phyloP scores from a whole-genome alignment of 2,888 invertebrate species.

The Exocentrus adspersus region DNA sequence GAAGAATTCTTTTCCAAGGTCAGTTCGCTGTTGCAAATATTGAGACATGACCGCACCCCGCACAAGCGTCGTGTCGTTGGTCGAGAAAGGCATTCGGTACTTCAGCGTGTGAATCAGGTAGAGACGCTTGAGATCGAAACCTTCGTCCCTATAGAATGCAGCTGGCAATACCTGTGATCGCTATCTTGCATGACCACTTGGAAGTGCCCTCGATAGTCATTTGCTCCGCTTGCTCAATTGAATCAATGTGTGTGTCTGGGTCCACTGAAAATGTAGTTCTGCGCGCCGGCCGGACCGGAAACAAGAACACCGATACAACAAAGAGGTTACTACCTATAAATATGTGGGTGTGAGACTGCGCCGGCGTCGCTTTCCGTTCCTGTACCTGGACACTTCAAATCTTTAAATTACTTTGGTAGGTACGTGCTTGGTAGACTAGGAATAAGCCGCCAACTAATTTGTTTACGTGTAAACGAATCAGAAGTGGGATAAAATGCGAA shows the following conservation, averaged over 20 bases:
- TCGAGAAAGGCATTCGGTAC: slow-evolving; percentile 26
- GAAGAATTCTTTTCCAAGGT: no score
- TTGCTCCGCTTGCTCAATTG: slow-evolving; percentile 96
- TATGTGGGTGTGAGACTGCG: neutral
- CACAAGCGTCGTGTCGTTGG: neutral
- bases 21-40: no score
- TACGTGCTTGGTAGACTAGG: no score
- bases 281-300: slow-evolving; percentile 65
- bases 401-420: no score
- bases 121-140: slow-evolving; percentile 28
- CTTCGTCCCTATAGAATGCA: slow-evolving; percentile 62
- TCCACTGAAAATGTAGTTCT: slow-evolving; percentile 98
- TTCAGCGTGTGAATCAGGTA: slow-evolving; percentile 23
- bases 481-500: no score
- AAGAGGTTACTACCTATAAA: slow-evolving; percentile 28
- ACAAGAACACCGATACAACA: slow-evolving; percentile 60
- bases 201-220: slow-evolving; percentile 98
- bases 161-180: slow-evolving; percentile 91
- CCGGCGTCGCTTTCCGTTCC: neutral
- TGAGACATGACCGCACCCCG: slow-evolving; percentile 6
- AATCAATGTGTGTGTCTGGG: slow-evolving; percentile 97
- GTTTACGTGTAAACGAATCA: no score
- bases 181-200: slow-evolving; percentile 99
- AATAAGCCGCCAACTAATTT: no score
- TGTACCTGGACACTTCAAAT: neutral